A percentile compares a stretch with the other conserved stretches of the same genome.
Evolutionary conservation across 2,113 vertebrate genomes (phyloP).

Genomic region (Amazona guildingii): DNA sequence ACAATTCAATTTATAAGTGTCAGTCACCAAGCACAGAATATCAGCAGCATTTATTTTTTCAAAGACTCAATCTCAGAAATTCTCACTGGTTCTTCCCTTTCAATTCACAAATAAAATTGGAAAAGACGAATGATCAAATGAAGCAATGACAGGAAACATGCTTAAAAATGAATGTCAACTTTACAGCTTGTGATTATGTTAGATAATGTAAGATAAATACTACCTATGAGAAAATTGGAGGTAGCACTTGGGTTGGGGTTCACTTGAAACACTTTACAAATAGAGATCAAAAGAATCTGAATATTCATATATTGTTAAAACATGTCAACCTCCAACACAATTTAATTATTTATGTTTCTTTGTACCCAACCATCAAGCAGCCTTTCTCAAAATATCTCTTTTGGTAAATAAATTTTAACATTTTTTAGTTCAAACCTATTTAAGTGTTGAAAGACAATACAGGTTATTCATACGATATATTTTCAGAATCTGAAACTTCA

Average conservation of each 20-base stretch:
- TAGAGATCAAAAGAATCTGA: background rate
- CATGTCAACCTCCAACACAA: background rate
- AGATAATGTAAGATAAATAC: background rate
- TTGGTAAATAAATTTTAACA: background rate
- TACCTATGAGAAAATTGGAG: background rate
- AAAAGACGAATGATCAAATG: background rate
- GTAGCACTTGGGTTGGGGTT: background rate
- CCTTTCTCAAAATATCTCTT: background rate
- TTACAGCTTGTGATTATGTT: background rate
- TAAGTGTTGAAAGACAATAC: background rate
- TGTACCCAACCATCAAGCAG: background rate
- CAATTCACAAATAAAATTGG: background rate
- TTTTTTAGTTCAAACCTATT: background rate
- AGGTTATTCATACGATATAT: background rate
- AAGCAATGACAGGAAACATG: background rate
- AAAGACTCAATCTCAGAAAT: background rate
- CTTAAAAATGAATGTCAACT: background rate
- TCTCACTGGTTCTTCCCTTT: background rate
- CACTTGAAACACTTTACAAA: background rate
- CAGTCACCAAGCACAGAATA: background rate
- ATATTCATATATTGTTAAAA: background rate
- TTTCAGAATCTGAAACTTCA: background rate
- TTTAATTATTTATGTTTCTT: background rate
- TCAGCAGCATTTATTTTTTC: background rate
- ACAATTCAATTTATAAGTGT: accelerated